These are phyloP conservation scores for Sitophilus oryzae DNA, from an alignment of 1,140 invertebrate genomes.

Conservation along the genomic window DNA sequence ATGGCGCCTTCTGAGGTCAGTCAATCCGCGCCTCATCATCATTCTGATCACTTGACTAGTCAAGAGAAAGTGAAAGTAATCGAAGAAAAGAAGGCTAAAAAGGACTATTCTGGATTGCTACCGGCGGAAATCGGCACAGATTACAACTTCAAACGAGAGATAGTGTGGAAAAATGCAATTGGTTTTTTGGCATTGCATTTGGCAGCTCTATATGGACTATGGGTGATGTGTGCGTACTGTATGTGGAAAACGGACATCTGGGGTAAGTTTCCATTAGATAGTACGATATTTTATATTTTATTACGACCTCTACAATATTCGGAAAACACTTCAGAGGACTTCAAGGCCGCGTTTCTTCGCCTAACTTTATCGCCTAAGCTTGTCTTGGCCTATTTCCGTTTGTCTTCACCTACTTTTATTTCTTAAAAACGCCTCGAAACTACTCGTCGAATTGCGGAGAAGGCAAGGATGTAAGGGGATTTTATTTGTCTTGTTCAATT, in stretches of 20 bases:
- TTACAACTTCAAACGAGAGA: slow-evolving; percentile 34
- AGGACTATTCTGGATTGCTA: slow-evolving; percentile 11
- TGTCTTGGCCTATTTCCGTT: no score
- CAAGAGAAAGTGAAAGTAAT: neutral
- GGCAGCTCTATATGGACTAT: slow-evolving; percentile 29
- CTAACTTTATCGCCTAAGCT: no score
- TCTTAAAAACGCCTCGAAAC: no score
- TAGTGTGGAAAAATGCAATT: slow-evolving; percentile 35
- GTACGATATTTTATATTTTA: neutral
- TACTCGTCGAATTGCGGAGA: no score
- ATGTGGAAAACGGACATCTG: slow-evolving; percentile 21
- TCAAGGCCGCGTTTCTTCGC: no score
- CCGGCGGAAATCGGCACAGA: slow-evolving; percentile 27
- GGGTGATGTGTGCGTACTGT: slow-evolving; percentile 12
- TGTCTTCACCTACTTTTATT: no score
- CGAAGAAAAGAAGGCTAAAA: slow-evolving; percentile 1
- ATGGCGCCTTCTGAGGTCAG: no score
- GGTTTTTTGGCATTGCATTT: slow-evolving; percentile 29
- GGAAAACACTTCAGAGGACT: neutral
- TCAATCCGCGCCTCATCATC: no score
- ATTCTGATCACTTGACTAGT: no score
- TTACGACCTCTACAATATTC: neutral
- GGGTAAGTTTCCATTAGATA: slow-evolving; percentile 24
- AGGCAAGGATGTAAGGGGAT: no score
- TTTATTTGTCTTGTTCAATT: neutral